A percentile compares a stretch with the other conserved stretches of the same genome.
These are phyloP conservation scores for Hydraecia micacea DNA, from an alignment of 2,888 invertebrate species.

Conservation along the genomic window DNA sequence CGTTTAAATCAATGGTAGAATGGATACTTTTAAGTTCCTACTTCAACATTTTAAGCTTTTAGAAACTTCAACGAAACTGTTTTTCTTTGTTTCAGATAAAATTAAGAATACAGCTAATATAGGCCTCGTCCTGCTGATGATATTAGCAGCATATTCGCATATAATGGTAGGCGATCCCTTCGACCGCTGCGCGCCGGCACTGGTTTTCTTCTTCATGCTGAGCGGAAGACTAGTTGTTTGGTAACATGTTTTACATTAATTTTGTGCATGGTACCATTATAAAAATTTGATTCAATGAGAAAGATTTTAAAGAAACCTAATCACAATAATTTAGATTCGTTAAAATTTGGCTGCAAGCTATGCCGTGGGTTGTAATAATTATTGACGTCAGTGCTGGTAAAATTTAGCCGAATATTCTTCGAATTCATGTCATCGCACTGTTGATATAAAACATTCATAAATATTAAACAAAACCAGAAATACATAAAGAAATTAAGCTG, in stretches of 20 bases:
- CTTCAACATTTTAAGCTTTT: slow-evolving; percentile 3
- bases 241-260: slow-evolving; percentile 76
- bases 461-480: slow-evolving; percentile 31
- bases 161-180: slow-evolving; percentile 98
- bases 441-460: slow-evolving; percentile 42
- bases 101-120: slow-evolving; percentile 97
- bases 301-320: slow-evolving; percentile 14
- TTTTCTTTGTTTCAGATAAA: slow-evolving; percentile 92
- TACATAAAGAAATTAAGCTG: slow-evolving; percentile 18
- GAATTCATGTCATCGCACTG: slow-evolving; percentile 44
- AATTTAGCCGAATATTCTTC: slow-evolving; percentile 50
- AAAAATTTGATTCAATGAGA: not conserved
- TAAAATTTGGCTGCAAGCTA: slow-evolving; percentile 44
- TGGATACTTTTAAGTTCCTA: not conserved
- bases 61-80: slow-evolving; percentile 5
- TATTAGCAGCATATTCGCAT: slow-evolving; percentile 97
- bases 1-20: not conserved
- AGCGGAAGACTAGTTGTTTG: slow-evolving; percentile 96
- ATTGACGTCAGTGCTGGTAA: slow-evolving; percentile 67
- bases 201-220: slow-evolving; percentile 98
- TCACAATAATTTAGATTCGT: slow-evolving; percentile 27
- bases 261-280: not conserved
- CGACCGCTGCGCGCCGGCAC: slow-evolving; percentile 96
- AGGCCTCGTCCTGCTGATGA: slow-evolving; percentile 95
- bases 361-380: slow-evolving; percentile 64